These are phyloP conservation scores for Rhabdomys dilectus DNA, from an alignment of 2,113 vertebrate species.

Conservation along the genomic window DNA sequence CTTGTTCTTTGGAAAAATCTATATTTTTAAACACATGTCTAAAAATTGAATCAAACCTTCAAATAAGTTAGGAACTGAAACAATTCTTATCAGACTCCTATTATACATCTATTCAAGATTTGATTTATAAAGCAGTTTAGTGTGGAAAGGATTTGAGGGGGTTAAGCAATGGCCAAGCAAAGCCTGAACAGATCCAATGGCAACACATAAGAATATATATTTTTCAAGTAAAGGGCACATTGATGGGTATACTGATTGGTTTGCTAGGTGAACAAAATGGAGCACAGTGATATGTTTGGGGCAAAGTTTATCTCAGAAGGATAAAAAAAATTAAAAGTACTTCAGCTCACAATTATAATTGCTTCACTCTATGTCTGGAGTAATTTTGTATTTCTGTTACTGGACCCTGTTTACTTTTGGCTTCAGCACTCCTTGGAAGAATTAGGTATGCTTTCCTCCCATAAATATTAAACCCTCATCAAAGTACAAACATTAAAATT, in stretches of 20 bases:
- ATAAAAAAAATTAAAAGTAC: not conserved
- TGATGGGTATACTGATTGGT: not conserved
- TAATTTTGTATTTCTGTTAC: not conserved
- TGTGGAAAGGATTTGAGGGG: not conserved
- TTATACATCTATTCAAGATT: not conserved
- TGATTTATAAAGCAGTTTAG: not conserved
- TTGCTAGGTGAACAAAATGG: not conserved
- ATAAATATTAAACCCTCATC: not conserved
- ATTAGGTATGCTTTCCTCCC: not conserved
- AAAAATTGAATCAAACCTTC: not conserved
- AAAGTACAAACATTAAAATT: not conserved
- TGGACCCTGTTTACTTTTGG: not conserved
- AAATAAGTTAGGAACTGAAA: not conserved
- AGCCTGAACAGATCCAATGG: not conserved
- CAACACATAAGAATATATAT: not conserved
- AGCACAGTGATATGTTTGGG: not conserved
- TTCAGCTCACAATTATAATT: not conserved
- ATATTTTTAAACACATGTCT: no score
- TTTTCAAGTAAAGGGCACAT: conserved; percentile 9
- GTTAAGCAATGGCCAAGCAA: not conserved
- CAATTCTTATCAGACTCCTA: not conserved
- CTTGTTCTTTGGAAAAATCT: not conserved
- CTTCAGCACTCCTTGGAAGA: not conserved
- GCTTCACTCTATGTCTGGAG: not conserved
- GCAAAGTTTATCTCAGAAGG: not conserved